These are phyloP conservation scores for Halictus quadricinctus DNA, from an alignment of 2,888 invertebrate species.

Conservation along the genomic window DNA sequence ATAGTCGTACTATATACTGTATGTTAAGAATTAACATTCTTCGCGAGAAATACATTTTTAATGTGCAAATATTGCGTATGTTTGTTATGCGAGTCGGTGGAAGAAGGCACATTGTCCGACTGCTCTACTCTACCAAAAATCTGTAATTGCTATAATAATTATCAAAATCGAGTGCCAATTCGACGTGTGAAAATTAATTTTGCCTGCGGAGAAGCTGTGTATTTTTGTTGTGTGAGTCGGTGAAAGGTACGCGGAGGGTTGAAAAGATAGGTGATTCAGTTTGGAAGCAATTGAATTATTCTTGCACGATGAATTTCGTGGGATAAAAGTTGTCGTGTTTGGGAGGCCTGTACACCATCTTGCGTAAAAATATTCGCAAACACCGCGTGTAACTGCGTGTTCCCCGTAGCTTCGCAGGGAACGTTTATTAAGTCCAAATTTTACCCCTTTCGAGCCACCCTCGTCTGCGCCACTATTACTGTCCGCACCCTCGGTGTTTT, in stretches of 20 bases:
- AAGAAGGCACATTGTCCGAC: too few relatives aligned
- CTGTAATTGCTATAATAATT: too few relatives aligned
- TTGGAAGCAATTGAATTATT: slow-evolving; percentile 1
- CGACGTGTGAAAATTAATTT: background rate
- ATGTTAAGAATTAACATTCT: too few relatives aligned
- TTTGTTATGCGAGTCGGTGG: too few relatives aligned
- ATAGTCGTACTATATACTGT: too few relatives aligned
- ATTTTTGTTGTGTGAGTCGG: background rate
- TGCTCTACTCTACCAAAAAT: too few relatives aligned
- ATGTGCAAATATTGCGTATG: too few relatives aligned
- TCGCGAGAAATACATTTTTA: too few relatives aligned
- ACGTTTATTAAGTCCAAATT: slow-evolving; percentile 71
- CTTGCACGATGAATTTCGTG: background rate
- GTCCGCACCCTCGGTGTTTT: slow-evolving; percentile 76
- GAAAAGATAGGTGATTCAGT: background rate
- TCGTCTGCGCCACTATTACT: slow-evolving; percentile 71
- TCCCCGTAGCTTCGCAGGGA: slow-evolving; percentile 54
- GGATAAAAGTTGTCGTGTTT: slow-evolving; percentile 1
- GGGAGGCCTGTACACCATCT: background rate
- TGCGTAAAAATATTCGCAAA: slow-evolving; percentile 37
- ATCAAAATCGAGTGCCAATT: background rate
- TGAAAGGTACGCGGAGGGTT: background rate
- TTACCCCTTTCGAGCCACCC: slow-evolving; percentile 70
- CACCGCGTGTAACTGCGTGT: slow-evolving; percentile 40
- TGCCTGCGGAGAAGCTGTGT: background rate